Conservation (phyloP, 2,888 invertebrate species). For the Tetragnatha montana region DNA sequence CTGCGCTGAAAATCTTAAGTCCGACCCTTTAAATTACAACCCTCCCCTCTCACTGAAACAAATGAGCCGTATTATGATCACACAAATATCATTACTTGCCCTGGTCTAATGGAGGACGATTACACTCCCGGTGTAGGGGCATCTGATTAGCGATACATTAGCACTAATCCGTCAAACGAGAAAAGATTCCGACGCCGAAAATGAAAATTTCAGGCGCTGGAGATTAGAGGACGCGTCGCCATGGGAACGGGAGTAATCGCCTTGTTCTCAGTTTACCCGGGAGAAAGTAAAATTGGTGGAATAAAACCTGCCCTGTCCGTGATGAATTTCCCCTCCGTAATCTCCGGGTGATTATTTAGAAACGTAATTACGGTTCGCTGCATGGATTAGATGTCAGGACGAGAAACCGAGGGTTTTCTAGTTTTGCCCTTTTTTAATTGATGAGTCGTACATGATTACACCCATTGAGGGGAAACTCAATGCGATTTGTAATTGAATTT, state of each 20-base stretch:
- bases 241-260: slow-evolving; percentile 42
- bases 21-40: slow-evolving; percentile 43
- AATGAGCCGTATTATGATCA: slow-evolving; percentile 38
- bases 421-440: background rate
- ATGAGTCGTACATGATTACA: background rate
- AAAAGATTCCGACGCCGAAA: slow-evolving; percentile 33
- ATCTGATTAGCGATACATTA: slow-evolving; percentile 62
- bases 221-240: slow-evolving; percentile 46
- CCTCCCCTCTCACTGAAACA: slow-evolving; percentile 20
- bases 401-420: background rate
- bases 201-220: slow-evolving; percentile 52
- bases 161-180: slow-evolving; percentile 52
- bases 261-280: slow-evolving; percentile 13
- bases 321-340: slow-evolving; percentile 45
- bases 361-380: slow-evolving; percentile 28
- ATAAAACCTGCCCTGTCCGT: slow-evolving; percentile 10
- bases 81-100: slow-evolving; percentile 24
- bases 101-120: background rate
- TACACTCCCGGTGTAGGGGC: slow-evolving; percentile 9
- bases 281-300: slow-evolving; percentile 32
- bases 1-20: slow-evolving; percentile 39
- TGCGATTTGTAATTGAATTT: background rate
- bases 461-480: background rate
- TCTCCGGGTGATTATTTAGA: slow-evolving; percentile 39
- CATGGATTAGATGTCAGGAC: slow-evolving; percentile 25